Evolutionary conservation across 2,113 vertebrate species (phyloP).

Genomic region (Madoqua kirkii): DNA sequence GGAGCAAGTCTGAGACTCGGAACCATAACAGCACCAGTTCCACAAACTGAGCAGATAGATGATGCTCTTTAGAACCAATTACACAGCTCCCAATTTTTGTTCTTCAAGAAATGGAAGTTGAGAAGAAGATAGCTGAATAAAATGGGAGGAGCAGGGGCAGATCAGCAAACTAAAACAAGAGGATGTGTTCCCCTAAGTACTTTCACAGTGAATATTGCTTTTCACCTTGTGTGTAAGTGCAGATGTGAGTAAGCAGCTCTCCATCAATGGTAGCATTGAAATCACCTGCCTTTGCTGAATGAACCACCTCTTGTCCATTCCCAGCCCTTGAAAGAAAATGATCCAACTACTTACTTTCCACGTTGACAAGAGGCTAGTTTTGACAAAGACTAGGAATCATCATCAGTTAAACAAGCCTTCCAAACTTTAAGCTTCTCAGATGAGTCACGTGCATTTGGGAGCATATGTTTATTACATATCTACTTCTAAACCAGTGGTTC

Average conservation of each 20-base stretch:
- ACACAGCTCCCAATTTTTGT: neutral
- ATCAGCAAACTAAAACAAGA: neutral
- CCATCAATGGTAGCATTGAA: neutral
- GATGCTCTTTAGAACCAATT: neutral
- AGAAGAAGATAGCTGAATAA: neutral
- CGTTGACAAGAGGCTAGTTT: conserved; percentile 34
- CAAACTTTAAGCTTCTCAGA: neutral
- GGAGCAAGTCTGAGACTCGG: conserved; percentile 6
- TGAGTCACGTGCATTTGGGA: neutral
- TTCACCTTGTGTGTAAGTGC: neutral
- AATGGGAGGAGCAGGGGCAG: neutral
- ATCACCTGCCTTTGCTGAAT: neutral
- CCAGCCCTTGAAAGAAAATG: conserved; percentile 33
- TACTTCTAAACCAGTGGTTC: conserved; percentile 3
- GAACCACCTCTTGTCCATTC: conserved; percentile 1
- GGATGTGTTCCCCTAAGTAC: neutral
- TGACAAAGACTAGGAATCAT: conserved; percentile 12
- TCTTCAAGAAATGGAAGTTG: neutral
- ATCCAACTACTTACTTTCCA: neutral
- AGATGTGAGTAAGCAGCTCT: neutral
- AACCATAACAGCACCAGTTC: neutral
- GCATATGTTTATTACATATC: neutral
- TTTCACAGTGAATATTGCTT: neutral
- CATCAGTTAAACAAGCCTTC: conserved; percentile 1
- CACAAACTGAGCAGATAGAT: neutral